Evolutionary conservation across 2,797 vertebrate species (phyloP), one percentile per base, ranked within the genome.

Genomic region (Chromis chromis): DNA sequence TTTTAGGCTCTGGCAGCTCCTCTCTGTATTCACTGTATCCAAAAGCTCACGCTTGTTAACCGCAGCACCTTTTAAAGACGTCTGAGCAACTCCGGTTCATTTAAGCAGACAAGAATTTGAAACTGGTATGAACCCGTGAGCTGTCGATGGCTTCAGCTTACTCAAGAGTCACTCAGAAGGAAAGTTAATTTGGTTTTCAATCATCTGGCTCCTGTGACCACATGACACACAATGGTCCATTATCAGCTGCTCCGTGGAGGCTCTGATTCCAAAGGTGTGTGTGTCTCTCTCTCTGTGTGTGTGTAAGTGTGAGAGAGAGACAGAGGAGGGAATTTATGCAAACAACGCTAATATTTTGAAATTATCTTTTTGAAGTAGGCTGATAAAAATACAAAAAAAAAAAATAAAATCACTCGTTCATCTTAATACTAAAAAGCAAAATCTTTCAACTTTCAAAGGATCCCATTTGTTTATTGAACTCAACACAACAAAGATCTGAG

Each of bases 151-250:
- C 84, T 73, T 87, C 78, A 44, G 33, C 56, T 86, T 85, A 86
- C 81, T 84, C 78, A 85, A 84, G 84, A 90, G 84, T 83, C 86
- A 80, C 86, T 89, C 82, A 80, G 84, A 82, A 71, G 83, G 80
- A 88, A 90, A 87, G 82, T 85, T 90, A 75, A 92, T 91, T 91
- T 86, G 76, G 76, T 90, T 88, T 82, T 83, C 82, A 88, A 84
- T 91, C 82, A 83, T 78, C 78, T 70, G 80, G 71, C 70, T 87
- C 58, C 65, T 62, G 70, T 76, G 79, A 87, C 76, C 68, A 66
- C 66, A 60, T 69, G 53, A 27, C 31, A 71, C 74, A 89, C 88
- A 91, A 90, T 82, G 76, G 76, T 42, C 66, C 58, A 83, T 89
- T 88, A 89, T 91, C 74, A 76, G 82, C 78, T 71, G 68, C 82